Base-by-base conservation (phyloP, 2,797 vertebrate genomes). In the Poecilia picta region DNA sequence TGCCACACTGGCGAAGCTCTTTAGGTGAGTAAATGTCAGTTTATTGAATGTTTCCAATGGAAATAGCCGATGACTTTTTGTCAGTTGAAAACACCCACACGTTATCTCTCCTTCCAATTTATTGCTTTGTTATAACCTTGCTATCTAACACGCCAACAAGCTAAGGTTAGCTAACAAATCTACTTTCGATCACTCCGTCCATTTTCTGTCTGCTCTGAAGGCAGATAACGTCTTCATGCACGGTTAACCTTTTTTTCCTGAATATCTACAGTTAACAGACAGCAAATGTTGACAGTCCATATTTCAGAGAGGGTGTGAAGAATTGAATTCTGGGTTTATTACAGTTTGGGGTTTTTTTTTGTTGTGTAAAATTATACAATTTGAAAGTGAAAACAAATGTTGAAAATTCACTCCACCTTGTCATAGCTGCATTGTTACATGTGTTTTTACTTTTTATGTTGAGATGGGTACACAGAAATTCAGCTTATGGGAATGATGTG, bases 1-100 rank as follows among this genome's bases (percentile, higher is more conserved):
- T 87, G 94, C 92, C 93, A 93, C 92, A 89, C 89, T 93, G 93
- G 93, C 92, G 89, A 85, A 76, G 83, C 85, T 92, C 51, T 86
- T 82, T 85, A 90, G 94, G 95, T 96, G 88, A 95, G 93, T 91
- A 77, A 76, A 80, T 77, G 45, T 6, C 8, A 41, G 0, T 81
- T 75, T 85, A 10, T 79, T 73, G 10, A 47, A 51, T 47, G 31
- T 79, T 77, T 5, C 11, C 25, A 3, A 74, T 46, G 41, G 36
- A 72, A 41, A 33, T 51, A 77, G 6, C 1, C 4, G 4, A 15
- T 53, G 5, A 73, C 25, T 12, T 70, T 5, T 70, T 31, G 15
- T 75, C 16, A 0, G 0, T 36, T 45, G 5, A 25, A 59, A 16
- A 43, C 8, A 25, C 0, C 0, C 0, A 12, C 23, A 28, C 0